These are phyloP conservation scores for Vimba vimba DNA, from an alignment of 2,113 vertebrate species.

Conservation along the genomic window DNA sequence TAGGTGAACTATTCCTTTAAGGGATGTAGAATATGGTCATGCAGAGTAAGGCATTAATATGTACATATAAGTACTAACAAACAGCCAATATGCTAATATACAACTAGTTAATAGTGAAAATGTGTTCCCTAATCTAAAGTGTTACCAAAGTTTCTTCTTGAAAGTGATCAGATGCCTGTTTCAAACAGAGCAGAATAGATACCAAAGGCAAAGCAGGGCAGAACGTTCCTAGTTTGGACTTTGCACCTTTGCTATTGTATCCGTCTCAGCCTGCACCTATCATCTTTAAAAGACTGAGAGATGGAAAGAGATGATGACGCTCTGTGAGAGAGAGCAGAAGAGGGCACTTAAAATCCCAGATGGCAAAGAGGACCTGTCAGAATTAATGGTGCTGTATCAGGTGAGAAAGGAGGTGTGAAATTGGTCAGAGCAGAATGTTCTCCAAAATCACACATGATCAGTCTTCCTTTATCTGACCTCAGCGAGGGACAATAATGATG, in stretches of 20 bases:
- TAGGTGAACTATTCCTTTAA: too few species aligned
- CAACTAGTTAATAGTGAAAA: too few species aligned
- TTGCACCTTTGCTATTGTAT: not conserved
- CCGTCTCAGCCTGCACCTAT: constrained; percentile 6
- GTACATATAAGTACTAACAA: too few species aligned
- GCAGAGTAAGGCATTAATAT: too few species aligned
- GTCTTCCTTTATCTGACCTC: constrained; percentile 36
- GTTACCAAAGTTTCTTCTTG: not conserved
- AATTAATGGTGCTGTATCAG: constrained; percentile 81
- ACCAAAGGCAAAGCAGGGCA: constrained; percentile 17
- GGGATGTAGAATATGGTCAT: too few species aligned
- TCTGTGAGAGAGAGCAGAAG: constrained; percentile 53
- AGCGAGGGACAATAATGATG: constrained; percentile 30
- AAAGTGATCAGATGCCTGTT: not conserved
- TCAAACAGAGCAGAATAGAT: constrained; percentile 6
- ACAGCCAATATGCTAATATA: too few species aligned
- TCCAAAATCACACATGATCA: constrained; percentile 53
- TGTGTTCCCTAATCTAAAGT: too few species aligned
- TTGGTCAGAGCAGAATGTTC: constrained; percentile 73
- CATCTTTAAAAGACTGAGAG: constrained; percentile 21
- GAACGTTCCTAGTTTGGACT: constrained; percentile 21
- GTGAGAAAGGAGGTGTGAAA: constrained; percentile 75
- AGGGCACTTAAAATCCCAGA: constrained; percentile 73
- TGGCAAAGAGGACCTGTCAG: constrained; percentile 78
- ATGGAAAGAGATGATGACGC: constrained; percentile 20